phyloP scores from a whole-genome alignment of 2,113 vertebrate species.

The Salvelinus alpinus region DNA sequence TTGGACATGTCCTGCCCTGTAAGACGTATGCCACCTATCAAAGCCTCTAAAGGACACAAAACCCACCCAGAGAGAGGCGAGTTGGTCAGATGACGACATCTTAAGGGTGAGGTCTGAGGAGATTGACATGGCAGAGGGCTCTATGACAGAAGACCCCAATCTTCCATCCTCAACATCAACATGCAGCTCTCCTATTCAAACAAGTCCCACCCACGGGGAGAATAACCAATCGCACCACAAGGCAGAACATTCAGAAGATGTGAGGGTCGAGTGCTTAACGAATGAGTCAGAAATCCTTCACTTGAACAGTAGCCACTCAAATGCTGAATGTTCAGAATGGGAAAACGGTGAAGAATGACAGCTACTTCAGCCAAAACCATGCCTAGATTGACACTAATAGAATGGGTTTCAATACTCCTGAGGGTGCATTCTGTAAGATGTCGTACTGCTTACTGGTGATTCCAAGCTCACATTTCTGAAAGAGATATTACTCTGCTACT shows the following conservation, averaged over 20 bases:
- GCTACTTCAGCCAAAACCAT: no score
- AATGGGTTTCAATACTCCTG: no score
- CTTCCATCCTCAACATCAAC: not conserved
- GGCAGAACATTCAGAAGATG: slow-evolving; percentile 18
- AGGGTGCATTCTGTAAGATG: no score
- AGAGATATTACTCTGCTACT: no score
- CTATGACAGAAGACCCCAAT: slow-evolving; percentile 3
- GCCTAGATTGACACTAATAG: no score
- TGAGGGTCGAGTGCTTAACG: not conserved
- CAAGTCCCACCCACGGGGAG: not conserved
- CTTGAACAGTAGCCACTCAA: not conserved
- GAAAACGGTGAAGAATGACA: no score
- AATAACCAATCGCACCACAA: slow-evolving; percentile 12
- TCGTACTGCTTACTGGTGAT: no score
- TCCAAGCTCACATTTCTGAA: no score
- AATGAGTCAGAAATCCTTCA: slow-evolving; percentile 22
- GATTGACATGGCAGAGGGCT: not conserved
- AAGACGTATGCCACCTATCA: not conserved
- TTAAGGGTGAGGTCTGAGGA: slow-evolving; percentile 7
- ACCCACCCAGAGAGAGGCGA: not conserved
- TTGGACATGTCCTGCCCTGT: not conserved
- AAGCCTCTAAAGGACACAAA: slow-evolving; percentile 4
- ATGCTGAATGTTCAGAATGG: no score
- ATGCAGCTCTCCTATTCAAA: not conserved
- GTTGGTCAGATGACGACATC: slow-evolving; percentile 10